These are phyloP conservation scores for Chionoecetes opilio DNA, from an alignment of 1,140 invertebrate genomes.

Conservation along the genomic window DNA sequence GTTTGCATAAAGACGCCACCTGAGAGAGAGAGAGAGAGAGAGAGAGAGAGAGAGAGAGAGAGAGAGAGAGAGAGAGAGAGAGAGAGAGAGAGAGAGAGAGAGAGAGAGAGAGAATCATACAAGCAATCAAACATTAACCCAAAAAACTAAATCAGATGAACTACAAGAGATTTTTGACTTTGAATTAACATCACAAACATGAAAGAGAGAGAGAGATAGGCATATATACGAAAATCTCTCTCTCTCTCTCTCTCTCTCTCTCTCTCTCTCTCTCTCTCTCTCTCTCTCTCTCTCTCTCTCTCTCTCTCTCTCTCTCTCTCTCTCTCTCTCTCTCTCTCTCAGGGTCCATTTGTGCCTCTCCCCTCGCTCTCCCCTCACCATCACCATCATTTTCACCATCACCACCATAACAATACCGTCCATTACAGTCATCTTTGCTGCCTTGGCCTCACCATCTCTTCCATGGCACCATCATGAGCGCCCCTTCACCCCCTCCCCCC, in stretches of 20 bases:
- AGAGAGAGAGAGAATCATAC: too few species aligned
- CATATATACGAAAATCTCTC: too few species aligned
- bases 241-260: neutral
- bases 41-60: conserved; percentile 7
- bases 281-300: conserved; percentile 27
- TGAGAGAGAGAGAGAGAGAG: conserved; percentile 10
- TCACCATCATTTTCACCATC: conserved; percentile 28
- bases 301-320: conserved; percentile 27
- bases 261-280: neutral
- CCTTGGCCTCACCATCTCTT: neutral
- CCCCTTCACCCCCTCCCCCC: neutral
- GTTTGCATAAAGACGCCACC: too few species aligned
- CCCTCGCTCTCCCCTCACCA: neutral
- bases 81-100: neutral
- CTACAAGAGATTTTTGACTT: too few species aligned
- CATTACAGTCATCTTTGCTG: neutral
- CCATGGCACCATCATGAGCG: neutral
- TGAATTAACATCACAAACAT: too few species aligned
- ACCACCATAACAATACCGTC: conserved; percentile 4
- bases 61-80: conserved; percentile 8
- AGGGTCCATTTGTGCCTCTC: too few species aligned
- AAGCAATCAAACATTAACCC: too few species aligned
- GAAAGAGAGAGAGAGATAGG: too few species aligned
- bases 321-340: neutral
- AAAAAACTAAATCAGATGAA: too few species aligned